Evolutionary conservation across 2,113 vertebrate genomes (phyloP).

Genomic region (Melanerpes formicivorus): DNA sequence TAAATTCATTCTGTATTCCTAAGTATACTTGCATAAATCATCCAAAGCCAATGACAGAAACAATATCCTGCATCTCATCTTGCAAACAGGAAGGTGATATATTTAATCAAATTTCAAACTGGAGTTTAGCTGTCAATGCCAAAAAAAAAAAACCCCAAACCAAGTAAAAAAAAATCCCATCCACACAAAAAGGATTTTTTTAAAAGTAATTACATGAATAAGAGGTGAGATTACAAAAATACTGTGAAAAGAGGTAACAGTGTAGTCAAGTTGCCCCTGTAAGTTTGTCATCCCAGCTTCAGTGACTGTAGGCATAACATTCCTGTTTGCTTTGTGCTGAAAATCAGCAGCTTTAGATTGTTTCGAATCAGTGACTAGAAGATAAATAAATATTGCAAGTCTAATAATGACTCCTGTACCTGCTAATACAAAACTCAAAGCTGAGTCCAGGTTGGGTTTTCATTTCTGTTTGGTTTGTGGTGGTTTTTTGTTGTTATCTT

Average conservation of each 20-base stretch:
- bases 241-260: not conserved
- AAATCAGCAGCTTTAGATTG: not conserved
- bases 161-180: not conserved
- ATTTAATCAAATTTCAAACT: not conserved
- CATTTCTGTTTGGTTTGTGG: accelerated
- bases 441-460: not conserved
- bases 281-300: not conserved
- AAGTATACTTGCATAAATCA: not conserved
- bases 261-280: not conserved
- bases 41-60: not conserved
- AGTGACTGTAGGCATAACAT: not conserved
- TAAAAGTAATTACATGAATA: not conserved
- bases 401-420: not conserved
- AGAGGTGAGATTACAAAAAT: not conserved
- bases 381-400: not conserved
- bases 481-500: not conserved
- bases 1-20: not conserved
- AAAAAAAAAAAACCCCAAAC: not conserved
- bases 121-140: not conserved
- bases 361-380: not conserved
- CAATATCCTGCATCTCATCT: not conserved
- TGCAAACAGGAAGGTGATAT: not conserved
- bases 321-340: not conserved
- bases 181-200: not conserved
- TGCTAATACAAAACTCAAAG: not conserved